Evolutionary conservation across 2,113 vertebrate genomes (phyloP), one percentile per base, ranked within the genome.

Genomic region (Labrus mixtus): DNA sequence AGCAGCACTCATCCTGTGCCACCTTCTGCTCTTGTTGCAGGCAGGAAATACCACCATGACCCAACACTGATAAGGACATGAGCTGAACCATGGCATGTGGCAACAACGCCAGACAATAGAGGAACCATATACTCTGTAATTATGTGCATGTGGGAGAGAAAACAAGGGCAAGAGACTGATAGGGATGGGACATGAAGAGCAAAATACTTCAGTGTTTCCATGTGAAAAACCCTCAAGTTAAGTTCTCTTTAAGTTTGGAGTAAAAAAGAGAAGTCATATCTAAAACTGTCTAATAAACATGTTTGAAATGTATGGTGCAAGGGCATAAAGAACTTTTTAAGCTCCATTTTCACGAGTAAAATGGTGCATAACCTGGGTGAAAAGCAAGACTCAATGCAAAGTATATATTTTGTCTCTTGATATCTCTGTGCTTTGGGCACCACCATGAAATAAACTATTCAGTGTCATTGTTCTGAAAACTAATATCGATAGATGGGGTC

Each of bases 41-140:
- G n/a, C 85, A 88, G 92, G 94, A 95, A 96, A 93, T 94, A 75
- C 83, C 89, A 92, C 85, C 89, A 89, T 67, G 83, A 91, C 86
- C 84, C 83, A 48, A 74, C 89, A 77, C 83, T 89, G 91, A 95
- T 93, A 91, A 94, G 88, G 82, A 73, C 87, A 82, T 84, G 37
- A 84, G 80, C 83, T 85, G 51, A 73, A 81, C 58, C 29, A 7
- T 19, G 54, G 79, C 81, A 56, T 66, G 59, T 81, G 76, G 83
- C 84, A 71, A 89, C 78, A 77, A 53, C 13, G 68, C 6, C 22
- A 56, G 55, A 86, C 82, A 84, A 81, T 71, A 48, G 75, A 68
- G 50, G 54, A 70, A 76, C 66, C 6, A 22, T 57, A 57, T 68
- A 65, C 55, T 72, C 16, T 29, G 29, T 66, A 50, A 65, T 72